Evolutionary conservation across 2,113 vertebrate species (phyloP).

Genomic region (Psittacula cyanocephala): DNA sequence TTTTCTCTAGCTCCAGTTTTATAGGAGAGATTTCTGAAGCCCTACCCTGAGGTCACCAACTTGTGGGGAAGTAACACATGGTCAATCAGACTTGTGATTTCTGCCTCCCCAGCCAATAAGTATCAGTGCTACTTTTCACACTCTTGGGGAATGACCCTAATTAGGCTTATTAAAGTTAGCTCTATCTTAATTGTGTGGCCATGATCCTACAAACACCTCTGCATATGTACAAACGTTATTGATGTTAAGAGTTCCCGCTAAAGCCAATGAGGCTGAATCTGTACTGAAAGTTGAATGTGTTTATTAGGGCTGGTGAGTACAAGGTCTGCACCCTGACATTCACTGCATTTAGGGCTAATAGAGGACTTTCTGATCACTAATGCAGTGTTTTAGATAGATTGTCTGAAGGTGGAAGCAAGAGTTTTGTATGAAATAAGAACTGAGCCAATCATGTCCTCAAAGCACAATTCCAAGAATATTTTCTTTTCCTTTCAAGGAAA

Average conservation of each 20-base stretch:
- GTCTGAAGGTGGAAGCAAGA: neutral
- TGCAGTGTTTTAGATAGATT: neutral
- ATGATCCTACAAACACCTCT: neutral
- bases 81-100: neutral
- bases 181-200: neutral
- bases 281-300: neutral
- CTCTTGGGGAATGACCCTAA: neutral
- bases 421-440: neutral
- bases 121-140: conserved; percentile 45
- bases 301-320: neutral
- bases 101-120: neutral
- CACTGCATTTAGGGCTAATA: neutral
- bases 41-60: conserved; percentile 24
- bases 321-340: neutral
- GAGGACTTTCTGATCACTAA: neutral
- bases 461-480: neutral
- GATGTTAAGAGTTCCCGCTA: neutral
- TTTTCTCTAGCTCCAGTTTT: conserved; percentile 24
- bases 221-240: neutral
- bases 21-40: conserved; percentile 28
- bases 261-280: neutral
- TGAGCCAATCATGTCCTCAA: neutral
- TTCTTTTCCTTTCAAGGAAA: neutral
- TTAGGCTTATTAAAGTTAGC: conserved; percentile 38
- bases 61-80: neutral